phyloP scores from a whole-genome alignment of 2,888 invertebrate genomes.

The Xanthostigma xanthostigma region DNA sequence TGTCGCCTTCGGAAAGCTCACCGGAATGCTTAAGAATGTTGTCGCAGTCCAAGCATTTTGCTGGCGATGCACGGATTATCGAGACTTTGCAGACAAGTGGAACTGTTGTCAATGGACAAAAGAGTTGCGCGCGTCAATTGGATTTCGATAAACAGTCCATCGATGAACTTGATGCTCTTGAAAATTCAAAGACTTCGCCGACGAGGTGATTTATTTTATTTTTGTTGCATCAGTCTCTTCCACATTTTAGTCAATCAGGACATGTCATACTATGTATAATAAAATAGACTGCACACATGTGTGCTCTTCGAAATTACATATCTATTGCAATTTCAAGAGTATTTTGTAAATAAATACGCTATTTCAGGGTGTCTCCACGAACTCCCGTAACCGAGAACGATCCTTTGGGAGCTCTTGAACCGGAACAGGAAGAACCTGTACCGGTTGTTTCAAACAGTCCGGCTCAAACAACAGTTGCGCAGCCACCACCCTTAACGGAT shows the following conservation, averaged over 20 bases:
- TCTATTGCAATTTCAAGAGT: too few relatives aligned
- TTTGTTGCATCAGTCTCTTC: background rate
- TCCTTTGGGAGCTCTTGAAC: conserved; percentile 68
- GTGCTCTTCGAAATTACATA: too few relatives aligned
- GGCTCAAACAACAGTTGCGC: conserved; percentile 13
- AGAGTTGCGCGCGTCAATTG: conserved; percentile 37
- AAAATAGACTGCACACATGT: background rate
- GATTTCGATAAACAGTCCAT: conserved; percentile 39
- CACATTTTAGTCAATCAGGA: too few relatives aligned
- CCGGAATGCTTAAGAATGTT: conserved; percentile 40
- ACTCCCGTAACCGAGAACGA: conserved; percentile 85
- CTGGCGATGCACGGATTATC: conserved; percentile 62
- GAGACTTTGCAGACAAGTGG: conserved; percentile 45
- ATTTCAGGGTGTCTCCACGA: conserved; percentile 48
- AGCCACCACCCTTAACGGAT: conserved; percentile 28
- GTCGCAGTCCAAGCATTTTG: conserved; percentile 57
- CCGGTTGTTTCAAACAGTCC: conserved; percentile 14
- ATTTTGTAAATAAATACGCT: background rate
- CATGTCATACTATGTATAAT: too few relatives aligned
- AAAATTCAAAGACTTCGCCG: conserved; percentile 32
- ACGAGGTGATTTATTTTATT: conserved; percentile 29
- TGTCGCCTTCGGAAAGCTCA: conserved; percentile 41
- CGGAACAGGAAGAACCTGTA: conserved; percentile 22
- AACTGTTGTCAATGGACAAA: conserved; percentile 20
- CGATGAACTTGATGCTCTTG: conserved; percentile 28